Evolutionary conservation across 2,113 vertebrate genomes (phyloP).

Genomic region (Synchiropus splendidus): DNA sequence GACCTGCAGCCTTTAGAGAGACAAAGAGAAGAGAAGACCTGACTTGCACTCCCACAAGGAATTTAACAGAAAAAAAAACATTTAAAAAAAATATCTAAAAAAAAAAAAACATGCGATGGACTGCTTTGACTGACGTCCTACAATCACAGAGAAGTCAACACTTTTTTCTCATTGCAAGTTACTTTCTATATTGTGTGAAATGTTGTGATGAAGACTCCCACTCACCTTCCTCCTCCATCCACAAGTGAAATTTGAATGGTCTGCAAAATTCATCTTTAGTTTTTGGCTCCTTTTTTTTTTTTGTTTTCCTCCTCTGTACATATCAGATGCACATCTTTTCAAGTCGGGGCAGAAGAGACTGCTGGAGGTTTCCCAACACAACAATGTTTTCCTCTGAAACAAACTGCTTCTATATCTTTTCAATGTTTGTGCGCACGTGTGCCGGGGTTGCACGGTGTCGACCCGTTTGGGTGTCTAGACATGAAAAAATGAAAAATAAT

Average conservation of each 20-base stretch:
- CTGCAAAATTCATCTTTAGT: too few relatives aligned
- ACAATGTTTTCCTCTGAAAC: too few relatives aligned
- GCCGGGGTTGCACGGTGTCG: too few relatives aligned
- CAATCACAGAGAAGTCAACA: slow-evolving; percentile 13
- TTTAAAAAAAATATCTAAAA: slow-evolving; percentile 17
- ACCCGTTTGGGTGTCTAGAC: too few relatives aligned
- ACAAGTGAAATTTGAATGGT: slow-evolving; percentile 6
- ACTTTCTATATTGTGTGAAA: slow-evolving; percentile 62
- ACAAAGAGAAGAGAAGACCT: slow-evolving; percentile 17
- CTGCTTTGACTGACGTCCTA: slow-evolving; percentile 15
- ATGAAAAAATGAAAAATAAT: too few relatives aligned
- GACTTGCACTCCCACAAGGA: slow-evolving; percentile 24
- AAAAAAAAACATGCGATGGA: slow-evolving; percentile 41
- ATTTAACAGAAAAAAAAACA: slow-evolving; percentile 18
- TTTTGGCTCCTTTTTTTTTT: neutral
- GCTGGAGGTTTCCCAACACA: too few relatives aligned
- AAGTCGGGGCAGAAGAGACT: too few relatives aligned
- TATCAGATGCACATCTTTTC: slow-evolving; percentile 52
- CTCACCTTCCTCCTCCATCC: slow-evolving; percentile 54
- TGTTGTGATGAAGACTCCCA: slow-evolving; percentile 60
- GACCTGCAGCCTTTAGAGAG: slow-evolving; percentile 23
- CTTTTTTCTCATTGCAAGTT: slow-evolving; percentile 33
- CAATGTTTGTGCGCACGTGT: too few relatives aligned
- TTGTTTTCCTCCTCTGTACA: slow-evolving; percentile 61
- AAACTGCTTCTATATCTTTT: too few relatives aligned